phyloP scores from a whole-genome alignment of 2,888 invertebrate species.

The Caenorhabditis virilis region DNA sequence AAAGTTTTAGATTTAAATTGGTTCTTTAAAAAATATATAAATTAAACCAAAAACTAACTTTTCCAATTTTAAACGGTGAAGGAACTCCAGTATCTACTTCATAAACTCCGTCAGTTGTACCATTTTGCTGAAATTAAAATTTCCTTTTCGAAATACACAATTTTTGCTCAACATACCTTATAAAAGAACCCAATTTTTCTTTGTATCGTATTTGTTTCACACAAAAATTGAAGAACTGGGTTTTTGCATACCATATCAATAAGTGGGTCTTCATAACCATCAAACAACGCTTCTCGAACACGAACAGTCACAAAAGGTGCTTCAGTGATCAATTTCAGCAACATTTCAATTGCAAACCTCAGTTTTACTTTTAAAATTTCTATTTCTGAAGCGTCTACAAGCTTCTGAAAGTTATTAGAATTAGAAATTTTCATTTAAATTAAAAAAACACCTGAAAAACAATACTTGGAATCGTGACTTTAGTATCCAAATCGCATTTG shows the following conservation, averaged over 20 bases:
- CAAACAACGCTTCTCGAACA: slow-evolving; percentile 60
- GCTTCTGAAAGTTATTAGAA: slow-evolving; percentile 41
- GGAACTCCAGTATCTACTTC: slow-evolving; percentile 59
- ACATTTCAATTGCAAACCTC: slow-evolving; percentile 46
- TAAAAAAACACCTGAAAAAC: slow-evolving; percentile 57
- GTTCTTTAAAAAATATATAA: neutral
- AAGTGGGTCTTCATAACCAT: slow-evolving; percentile 63
- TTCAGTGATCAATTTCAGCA: slow-evolving; percentile 28
- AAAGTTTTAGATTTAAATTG: neutral
- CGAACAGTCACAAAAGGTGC: slow-evolving; percentile 31
- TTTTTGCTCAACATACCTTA: slow-evolving; percentile 47
- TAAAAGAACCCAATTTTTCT: slow-evolving; percentile 64
- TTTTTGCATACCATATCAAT: slow-evolving; percentile 47
- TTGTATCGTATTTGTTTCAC: slow-evolving; percentile 53
- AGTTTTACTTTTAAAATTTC: slow-evolving; percentile 11
- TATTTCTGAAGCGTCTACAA: slow-evolving; percentile 48
- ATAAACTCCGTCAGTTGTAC: slow-evolving; percentile 60
- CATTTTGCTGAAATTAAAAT: slow-evolving; percentile 54
- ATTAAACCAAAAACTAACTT: slow-evolving; percentile 20
- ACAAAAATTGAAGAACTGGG: slow-evolving; percentile 42
- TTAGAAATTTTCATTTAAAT: neutral
- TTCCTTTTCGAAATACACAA: neutral
- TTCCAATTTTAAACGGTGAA: slow-evolving; percentile 48
- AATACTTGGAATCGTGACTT: slow-evolving; percentile 61
- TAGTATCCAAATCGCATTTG: slow-evolving; percentile 46